Evolutionary conservation across 2,797 vertebrate genomes (phyloP).

Genomic region (Tadarida brasiliensis): DNA sequence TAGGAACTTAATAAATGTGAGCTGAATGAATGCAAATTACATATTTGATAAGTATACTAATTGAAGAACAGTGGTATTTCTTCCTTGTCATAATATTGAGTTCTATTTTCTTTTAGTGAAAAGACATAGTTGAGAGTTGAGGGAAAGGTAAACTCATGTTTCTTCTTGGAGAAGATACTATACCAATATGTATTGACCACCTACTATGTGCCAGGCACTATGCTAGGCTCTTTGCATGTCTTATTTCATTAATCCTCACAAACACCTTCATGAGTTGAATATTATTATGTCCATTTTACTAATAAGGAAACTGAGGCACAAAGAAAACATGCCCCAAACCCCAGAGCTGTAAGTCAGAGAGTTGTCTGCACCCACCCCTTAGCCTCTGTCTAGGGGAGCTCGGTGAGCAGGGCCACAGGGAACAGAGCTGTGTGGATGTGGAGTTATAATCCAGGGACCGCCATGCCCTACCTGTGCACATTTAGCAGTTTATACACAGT

Average conservation of each 20-base stretch:
- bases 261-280: background rate
- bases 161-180: background rate
- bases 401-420: background rate
- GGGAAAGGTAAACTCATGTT: background rate
- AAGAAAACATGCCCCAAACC: background rate
- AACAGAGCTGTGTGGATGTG: background rate
- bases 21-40: background rate
- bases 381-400: background rate
- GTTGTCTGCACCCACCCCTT: background rate
- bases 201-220: background rate
- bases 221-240: background rate
- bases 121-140: background rate
- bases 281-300: background rate
- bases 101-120: conserved; percentile 42
- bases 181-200: background rate
- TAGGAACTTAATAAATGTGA: background rate
- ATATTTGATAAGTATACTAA: background rate
- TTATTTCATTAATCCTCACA: background rate
- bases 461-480: accelerated
- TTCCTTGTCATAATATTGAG: background rate
- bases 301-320: background rate
- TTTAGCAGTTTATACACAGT: background rate
- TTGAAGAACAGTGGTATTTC: conserved; percentile 46
- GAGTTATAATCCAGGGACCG: background rate
- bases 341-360: background rate